Evolutionary conservation across 2,113 vertebrate species (phyloP), one percentile per base, ranked within the genome.

Genomic region (Dicrurus megarhynchus): DNA sequence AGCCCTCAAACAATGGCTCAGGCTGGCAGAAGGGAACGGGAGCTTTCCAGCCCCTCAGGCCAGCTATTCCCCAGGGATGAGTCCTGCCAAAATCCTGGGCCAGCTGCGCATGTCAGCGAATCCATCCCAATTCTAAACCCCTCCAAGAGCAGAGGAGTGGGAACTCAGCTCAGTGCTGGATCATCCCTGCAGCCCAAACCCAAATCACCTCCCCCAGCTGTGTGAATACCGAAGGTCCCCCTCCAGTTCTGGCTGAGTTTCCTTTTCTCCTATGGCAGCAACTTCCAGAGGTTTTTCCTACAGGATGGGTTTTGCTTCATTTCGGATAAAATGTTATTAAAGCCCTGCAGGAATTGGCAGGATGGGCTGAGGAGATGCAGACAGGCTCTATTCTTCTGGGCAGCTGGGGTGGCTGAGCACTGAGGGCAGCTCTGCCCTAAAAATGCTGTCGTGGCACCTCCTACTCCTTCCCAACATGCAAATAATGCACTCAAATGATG

Each of bases 1-100:
- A 92, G 4, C 60, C 57, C 69, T 33, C 47, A 71, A 75, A 96
- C 84, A 95, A 95, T 89, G 69, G 95, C 65, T 78, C 53, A 28
- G 76, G 49, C 73, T 33, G 61, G 75, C 89, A 95, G 69, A 71
- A 84, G 32, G 73, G 77, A 82, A 28, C 17, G 18, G 41, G 32
- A 92, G 52, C 53, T 68, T 56, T 80, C 65, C 85, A 95, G 57
- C 17, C 65, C 87, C 82, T 57, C 61, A 10, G 78, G 90, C 61
- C 63, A 28, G 17, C 24, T 6, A 1, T 30, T 93, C 93, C 91
- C 74, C 57, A 65, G 84, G 64, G 83, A 26, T 8, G 33, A 78
- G 23, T 28, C 55, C 91, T 68, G 64, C 91, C 95, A 75, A 52
- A 77, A 47, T 35, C 60, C 47, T 3, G 26, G 16, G 41, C 50